These are phyloP conservation scores for cattle (Bos taurus) DNA, from an alignment of 2,113 vertebrate species.

Conservation along the genomic window ARS-UCD2.0 NC_037344.1:26588001-26588500, in stretches of 20 bases:
- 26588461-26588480: neutral
- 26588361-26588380: neutral
- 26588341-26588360: neutral
- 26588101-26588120: neutral
- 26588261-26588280: neutral
- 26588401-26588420: neutral
- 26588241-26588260: neutral
- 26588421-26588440: neutral
- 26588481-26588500: neutral
- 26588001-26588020: neutral
- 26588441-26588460: neutral
- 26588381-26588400: neutral
- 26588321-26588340: rapidly evolving
- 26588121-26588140: neutral
- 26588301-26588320: neutral
- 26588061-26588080: neutral
- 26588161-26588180: neutral
- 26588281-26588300: neutral
- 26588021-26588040: neutral
- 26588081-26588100: neutral
- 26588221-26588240: neutral
- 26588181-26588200: neutral
- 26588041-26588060: neutral
- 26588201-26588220: neutral
- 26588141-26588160: neutral